A percentile compares a stretch with the other conserved stretches of the same genome.
Conservation (phyloP, 2,888 invertebrate species). For the Trissonchulus sp. region DNA sequence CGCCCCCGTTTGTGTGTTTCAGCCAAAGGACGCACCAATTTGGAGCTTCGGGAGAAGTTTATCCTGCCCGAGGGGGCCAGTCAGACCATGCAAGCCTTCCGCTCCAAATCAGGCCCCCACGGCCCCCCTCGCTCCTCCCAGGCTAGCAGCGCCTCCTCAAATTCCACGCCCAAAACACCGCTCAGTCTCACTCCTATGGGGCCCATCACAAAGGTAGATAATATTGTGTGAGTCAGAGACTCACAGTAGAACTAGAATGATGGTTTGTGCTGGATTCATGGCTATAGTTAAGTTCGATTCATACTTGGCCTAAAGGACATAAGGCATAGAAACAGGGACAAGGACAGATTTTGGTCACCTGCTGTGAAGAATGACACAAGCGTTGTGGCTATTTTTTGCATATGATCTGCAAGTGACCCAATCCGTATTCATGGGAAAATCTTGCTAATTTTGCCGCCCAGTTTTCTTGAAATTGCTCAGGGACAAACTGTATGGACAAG, state of each 20-base stretch:
- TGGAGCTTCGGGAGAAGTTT: slow-evolving; percentile 98
- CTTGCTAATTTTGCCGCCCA: no score
- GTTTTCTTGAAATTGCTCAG: not conserved
- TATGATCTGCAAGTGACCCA: no score
- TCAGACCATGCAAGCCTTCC: slow-evolving; percentile 98
- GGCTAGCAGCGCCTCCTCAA: not conserved
- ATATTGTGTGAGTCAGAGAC: not conserved
- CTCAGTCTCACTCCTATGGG: slow-evolving; percentile 61
- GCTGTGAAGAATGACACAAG: no score
- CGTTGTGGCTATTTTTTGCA: no score
- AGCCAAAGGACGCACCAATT: slow-evolving; percentile 99
- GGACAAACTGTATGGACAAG: no score
- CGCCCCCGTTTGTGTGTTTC: slow-evolving; percentile 47
- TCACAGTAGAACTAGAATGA: not conserved
- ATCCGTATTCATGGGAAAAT: no score
- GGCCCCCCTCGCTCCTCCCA: not conserved
- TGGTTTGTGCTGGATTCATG: slow-evolving; percentile 27
- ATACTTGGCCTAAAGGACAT: no score
- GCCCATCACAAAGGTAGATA: slow-evolving; percentile 88
- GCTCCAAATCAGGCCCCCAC: slow-evolving; percentile 68
- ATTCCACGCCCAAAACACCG: not conserved
- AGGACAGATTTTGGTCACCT: no score
- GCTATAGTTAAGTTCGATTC: not conserved
- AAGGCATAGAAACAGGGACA: no score
- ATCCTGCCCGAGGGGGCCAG: slow-evolving; percentile 95